Evolutionary conservation across 2,113 vertebrate genomes (phyloP).

Genomic region (Cryptomyrus ogoouensis): DNA sequence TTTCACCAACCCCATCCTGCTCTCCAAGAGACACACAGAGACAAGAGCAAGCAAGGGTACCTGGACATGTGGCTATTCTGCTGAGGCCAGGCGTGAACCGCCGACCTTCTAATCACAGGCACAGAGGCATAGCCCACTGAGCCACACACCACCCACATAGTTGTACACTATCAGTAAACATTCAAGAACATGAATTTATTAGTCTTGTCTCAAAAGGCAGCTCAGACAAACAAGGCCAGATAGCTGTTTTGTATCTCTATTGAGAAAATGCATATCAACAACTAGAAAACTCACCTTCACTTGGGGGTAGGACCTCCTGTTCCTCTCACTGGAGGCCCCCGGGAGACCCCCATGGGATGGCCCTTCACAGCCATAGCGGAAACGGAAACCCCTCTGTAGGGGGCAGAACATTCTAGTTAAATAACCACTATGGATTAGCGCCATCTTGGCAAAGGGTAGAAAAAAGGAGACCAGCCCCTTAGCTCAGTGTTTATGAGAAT

Average conservation of each 20-base stretch:
- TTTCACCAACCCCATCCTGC: not conserved
- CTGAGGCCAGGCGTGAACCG: not conserved
- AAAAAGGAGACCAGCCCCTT: not conserved
- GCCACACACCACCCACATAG: not conserved
- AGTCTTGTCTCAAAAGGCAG: not conserved
- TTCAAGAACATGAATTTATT: not conserved
- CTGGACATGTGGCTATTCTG: not conserved
- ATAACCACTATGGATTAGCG: not conserved
- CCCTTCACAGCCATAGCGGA: conserved; percentile 93
- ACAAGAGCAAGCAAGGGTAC: not conserved
- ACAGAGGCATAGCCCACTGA: not conserved
- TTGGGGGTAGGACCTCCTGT: conserved; percentile 89
- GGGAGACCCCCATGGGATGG: conserved; percentile 93
- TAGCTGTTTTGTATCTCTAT: not conserved
- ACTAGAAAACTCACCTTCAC: conserved; percentile 69
- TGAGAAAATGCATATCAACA: not conserved
- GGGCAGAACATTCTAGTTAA: not conserved
- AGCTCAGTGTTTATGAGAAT: not conserved
- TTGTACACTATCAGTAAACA: not conserved
- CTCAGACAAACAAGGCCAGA: not conserved
- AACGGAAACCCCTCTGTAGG: conserved; percentile 82
- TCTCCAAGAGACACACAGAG: not conserved
- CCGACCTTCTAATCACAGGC: not conserved
- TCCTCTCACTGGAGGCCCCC: conserved; percentile 93
- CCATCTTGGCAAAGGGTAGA: not conserved